Evolutionary conservation across 2,888 invertebrate genomes (phyloP).

Genomic region (Perizoma affinitatum): DNA sequence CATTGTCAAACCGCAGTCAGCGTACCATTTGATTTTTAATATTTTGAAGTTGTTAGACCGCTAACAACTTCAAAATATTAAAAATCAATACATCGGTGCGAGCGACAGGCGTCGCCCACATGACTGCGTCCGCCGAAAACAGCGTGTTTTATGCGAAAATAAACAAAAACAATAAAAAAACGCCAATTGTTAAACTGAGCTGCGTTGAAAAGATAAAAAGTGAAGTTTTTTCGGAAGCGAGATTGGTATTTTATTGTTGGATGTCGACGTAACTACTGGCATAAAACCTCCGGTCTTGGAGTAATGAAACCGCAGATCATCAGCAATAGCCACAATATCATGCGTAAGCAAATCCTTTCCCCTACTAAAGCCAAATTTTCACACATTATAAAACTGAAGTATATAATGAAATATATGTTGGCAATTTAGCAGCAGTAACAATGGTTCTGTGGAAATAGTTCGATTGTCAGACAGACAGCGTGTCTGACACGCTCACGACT

Average conservation of each 20-base stretch:
- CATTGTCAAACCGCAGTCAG: constrained; percentile 6
- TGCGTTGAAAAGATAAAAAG: constrained; percentile 39
- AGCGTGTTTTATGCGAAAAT: constrained; percentile 42
- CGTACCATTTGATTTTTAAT: constrained; percentile 43
- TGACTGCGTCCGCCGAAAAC: constrained; percentile 42
- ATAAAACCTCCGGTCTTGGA: constrained; percentile 17
- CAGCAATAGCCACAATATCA: not conserved
- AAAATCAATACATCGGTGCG: constrained; percentile 47
- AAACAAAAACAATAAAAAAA: constrained; percentile 39
- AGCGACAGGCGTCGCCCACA: constrained; percentile 52
- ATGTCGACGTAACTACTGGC: constrained; percentile 29
- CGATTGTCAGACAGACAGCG: no score
- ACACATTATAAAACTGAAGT: no score
- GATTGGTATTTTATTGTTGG: constrained; percentile 33
- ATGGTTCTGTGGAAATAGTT: no score
- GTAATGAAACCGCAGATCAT: not conserved
- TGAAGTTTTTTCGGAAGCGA: constrained; percentile 33
- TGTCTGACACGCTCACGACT: no score
- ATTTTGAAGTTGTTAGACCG: constrained; percentile 34
- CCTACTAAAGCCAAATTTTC: no score
- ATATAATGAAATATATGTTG: no score
- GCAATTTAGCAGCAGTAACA: no score
- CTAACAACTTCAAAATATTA: constrained; percentile 38
- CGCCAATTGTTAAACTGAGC: constrained; percentile 36
- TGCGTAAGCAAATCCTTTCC: not conserved